These are phyloP conservation scores for Mus spicilegus DNA, from an alignment of 2,113 vertebrate species.

Conservation along the genomic window DNA sequence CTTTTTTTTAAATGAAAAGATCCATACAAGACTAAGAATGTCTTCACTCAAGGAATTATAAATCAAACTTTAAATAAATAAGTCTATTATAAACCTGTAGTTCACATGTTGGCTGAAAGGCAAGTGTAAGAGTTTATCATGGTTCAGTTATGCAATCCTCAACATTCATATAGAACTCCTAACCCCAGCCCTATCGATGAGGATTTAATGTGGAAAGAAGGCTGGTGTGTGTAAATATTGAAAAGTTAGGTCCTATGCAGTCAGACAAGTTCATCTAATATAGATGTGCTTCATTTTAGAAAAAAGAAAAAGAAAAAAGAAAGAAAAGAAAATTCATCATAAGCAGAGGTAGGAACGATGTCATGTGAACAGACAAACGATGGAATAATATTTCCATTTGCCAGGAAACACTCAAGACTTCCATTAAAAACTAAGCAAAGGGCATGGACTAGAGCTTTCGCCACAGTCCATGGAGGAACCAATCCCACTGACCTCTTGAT, in stretches of 20 bases:
- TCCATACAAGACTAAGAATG: slow-evolving; percentile 13
- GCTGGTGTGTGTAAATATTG: background rate
- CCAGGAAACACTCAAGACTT: background rate
- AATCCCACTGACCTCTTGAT: background rate
- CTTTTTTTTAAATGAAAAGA: slow-evolving; percentile 28
- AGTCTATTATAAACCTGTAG: slow-evolving; percentile 33
- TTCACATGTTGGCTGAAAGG: background rate
- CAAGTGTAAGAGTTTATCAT: background rate
- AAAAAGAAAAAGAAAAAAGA: background rate
- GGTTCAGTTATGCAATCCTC: background rate
- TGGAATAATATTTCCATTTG: background rate
- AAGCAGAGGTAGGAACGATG: background rate
- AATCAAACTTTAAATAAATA: slow-evolving; percentile 38
- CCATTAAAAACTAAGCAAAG: background rate
- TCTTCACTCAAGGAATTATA: background rate
- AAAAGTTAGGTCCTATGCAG: background rate
- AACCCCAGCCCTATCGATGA: background rate
- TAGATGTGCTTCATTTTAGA: background rate
- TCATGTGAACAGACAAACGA: background rate
- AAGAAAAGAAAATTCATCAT: background rate
- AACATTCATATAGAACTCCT: background rate
- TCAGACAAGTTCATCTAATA: background rate
- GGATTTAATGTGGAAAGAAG: background rate
- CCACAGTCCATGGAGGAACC: background rate
- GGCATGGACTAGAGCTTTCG: too few relatives aligned